Conservation (phyloP, 2,113 vertebrate species). For the Ceyx cyanopectus region DNA sequence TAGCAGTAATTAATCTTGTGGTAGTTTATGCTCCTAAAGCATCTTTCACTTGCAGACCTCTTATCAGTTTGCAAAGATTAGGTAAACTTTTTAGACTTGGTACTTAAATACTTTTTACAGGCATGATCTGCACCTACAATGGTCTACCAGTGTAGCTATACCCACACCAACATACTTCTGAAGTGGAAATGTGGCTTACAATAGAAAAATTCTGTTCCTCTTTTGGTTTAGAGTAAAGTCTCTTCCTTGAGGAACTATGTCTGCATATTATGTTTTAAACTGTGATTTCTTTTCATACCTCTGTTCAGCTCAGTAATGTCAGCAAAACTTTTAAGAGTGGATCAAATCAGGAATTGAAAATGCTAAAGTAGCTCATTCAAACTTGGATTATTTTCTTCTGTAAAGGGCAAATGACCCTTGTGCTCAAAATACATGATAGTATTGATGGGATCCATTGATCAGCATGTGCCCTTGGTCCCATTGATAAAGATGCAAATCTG, state of each 20-base stretch:
- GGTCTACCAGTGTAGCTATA: background rate
- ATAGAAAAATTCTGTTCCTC: background rate
- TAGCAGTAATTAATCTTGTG: background rate
- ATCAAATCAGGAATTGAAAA: background rate
- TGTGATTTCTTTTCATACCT: background rate
- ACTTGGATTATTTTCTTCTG: background rate
- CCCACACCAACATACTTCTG: background rate
- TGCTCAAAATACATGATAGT: background rate
- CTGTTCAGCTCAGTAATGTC: background rate
- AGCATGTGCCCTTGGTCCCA: background rate
- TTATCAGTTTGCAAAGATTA: background rate
- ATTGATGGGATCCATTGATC: background rate
- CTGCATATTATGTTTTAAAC: background rate
- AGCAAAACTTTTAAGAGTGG: background rate
- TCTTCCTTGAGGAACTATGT: background rate
- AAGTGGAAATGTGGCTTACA: background rate
- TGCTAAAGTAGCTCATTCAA: background rate
- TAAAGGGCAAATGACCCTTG: background rate
- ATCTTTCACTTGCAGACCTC: background rate
- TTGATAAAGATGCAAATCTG: background rate
- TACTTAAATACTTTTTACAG: background rate
- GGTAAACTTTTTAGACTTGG: background rate
- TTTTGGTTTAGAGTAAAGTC: background rate
- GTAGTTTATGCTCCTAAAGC: background rate
- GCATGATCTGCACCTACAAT: background rate